Conservation (phyloP, 2,113 vertebrate genomes). For the Setophaga petechia region DNA sequence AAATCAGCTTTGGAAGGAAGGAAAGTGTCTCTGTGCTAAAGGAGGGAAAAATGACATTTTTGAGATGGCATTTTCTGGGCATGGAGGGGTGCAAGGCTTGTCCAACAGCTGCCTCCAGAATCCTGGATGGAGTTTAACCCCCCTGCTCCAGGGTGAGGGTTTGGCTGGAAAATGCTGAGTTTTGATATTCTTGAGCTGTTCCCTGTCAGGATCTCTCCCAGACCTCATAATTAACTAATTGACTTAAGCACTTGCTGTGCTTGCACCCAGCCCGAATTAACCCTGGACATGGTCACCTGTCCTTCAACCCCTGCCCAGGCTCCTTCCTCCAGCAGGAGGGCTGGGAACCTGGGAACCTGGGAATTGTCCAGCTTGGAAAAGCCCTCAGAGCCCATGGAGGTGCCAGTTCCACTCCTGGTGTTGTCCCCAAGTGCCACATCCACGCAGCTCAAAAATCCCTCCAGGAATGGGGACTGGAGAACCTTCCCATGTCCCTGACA, state of each 20-base stretch:
- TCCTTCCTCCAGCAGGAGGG: rapidly evolving
- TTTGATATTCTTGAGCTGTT: not conserved
- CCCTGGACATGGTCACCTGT: rapidly evolving
- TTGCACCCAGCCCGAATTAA: rapidly evolving
- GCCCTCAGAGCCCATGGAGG: rapidly evolving
- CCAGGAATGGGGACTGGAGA: not conserved
- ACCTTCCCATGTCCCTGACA: not conserved
- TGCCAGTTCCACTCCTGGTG: too few relatives aligned
- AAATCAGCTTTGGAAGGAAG: not conserved
- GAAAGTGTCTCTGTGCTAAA: not conserved
- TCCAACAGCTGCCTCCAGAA: not conserved
- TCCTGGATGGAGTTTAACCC: not conserved
- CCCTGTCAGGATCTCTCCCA: not conserved
- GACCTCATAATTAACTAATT: not conserved
- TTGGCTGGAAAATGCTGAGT: not conserved
- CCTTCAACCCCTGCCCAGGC: rapidly evolving
- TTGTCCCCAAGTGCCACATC: not conserved
- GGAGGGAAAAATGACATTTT: rapidly evolving
- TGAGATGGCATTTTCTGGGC: not conserved
- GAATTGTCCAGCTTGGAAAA: not conserved
- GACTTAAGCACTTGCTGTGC: not conserved
- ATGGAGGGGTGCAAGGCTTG: rapidly evolving
- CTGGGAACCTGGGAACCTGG: not conserved
- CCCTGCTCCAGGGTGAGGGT: not conserved
- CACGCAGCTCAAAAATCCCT: not conserved